A percentile compares a stretch with the other conserved stretches of the same genome.
These are phyloP conservation scores for Strix occidentalis DNA, from an alignment of 2,797 vertebrate species.

Conservation along the genomic window DNA sequence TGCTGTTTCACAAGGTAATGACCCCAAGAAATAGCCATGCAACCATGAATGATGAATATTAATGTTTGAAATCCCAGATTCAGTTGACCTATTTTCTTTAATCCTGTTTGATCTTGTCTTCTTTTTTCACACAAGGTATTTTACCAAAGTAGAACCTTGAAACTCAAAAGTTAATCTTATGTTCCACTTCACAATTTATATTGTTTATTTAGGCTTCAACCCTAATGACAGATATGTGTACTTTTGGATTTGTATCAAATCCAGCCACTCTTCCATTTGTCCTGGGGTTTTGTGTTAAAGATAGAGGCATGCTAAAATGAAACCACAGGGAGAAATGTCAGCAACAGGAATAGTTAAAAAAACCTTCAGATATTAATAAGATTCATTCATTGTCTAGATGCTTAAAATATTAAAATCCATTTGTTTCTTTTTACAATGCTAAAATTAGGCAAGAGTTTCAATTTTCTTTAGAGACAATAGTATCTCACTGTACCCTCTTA, in stretches of 20 bases:
- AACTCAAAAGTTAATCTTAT: constrained; percentile 4
- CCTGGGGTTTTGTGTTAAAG: not conserved
- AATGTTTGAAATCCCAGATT: not conserved
- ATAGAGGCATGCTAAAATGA: not conserved
- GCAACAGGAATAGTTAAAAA: not conserved
- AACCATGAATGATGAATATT: not conserved
- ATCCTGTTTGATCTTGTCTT: not conserved
- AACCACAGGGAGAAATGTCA: not conserved
- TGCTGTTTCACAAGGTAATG: not conserved
- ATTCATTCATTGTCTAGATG: not conserved
- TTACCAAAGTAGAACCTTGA: not conserved
- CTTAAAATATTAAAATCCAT: constrained; percentile 18
- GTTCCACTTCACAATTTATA: not conserved
- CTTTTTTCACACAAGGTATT: not conserved
- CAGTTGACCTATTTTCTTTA: constrained; percentile 16
- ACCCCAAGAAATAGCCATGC: not conserved
- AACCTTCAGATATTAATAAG: not conserved
- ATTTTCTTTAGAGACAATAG: not conserved
- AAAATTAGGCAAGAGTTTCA: not conserved
- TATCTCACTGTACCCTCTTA: not conserved
- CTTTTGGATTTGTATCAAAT: constrained; percentile 13
- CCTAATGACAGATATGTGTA: not conserved
- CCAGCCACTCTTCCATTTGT: not conserved
- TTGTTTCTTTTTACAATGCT: not conserved
- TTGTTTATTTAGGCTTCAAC: constrained; percentile 17